Conservation (phyloP, 2,113 vertebrate species). For the Acanthochromis polyacanthus region DNA sequence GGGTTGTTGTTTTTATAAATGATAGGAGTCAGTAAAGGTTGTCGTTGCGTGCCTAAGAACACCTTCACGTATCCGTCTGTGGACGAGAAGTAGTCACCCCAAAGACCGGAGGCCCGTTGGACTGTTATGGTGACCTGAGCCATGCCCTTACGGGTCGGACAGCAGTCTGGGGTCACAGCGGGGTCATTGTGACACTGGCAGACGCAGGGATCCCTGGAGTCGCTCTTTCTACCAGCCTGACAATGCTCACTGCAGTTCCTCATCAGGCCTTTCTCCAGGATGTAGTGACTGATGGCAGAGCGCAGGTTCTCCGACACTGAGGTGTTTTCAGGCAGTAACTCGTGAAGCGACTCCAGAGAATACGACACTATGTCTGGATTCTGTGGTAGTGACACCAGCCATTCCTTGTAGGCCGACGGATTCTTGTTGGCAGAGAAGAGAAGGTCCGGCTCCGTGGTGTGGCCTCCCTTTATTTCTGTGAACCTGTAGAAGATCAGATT, state of each 20-base stretch:
- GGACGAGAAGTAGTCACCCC: slow-evolving; percentile 81
- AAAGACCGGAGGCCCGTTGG: slow-evolving; percentile 68
- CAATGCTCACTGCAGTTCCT: slow-evolving; percentile 81
- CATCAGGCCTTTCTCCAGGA: slow-evolving; percentile 81
- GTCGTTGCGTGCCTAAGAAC: slow-evolving; percentile 36
- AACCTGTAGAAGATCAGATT: slow-evolving; percentile 55
- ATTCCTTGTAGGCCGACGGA: slow-evolving; percentile 83
- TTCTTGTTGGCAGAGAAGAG: slow-evolving; percentile 84
- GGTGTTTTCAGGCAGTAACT: slow-evolving; percentile 66
- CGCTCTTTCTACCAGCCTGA: slow-evolving; percentile 70
- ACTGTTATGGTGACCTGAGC: slow-evolving; percentile 82
- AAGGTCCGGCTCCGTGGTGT: slow-evolving; percentile 82
- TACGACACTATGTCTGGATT: slow-evolving; percentile 86
- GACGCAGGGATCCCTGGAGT: slow-evolving; percentile 76
- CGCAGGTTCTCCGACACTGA: slow-evolving; percentile 75
- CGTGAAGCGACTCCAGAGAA: slow-evolving; percentile 85
- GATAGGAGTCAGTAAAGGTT: slow-evolving; percentile 4
- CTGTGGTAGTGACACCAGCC: slow-evolving; percentile 78
- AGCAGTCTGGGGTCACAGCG: slow-evolving; percentile 82
- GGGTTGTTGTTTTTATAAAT: slow-evolving; percentile 85
- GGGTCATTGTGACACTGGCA: slow-evolving; percentile 83
- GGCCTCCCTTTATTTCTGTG: slow-evolving; percentile 82
- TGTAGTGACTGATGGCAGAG: slow-evolving; percentile 84
- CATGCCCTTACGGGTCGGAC: slow-evolving; percentile 82
- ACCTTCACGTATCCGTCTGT: slow-evolving; percentile 90